Conservation (phyloP, 2,113 vertebrate genomes). For the Ancistrus triradiatus region DNA sequence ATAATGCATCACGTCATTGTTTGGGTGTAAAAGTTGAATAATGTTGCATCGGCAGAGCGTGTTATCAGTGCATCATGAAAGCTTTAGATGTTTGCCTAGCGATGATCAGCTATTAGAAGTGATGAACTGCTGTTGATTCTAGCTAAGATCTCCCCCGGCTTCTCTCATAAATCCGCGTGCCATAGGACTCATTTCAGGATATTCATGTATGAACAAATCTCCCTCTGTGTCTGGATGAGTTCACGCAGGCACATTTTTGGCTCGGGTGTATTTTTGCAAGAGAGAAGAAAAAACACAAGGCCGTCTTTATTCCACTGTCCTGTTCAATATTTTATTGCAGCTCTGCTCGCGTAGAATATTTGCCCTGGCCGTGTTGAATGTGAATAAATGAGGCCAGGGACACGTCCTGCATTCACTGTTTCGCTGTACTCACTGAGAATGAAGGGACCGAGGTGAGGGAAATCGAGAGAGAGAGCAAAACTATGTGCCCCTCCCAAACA, state of each 20-base stretch:
- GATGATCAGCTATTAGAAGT: conserved; percentile 18
- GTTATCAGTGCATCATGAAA: too few relatives aligned
- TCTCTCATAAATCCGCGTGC: conserved; percentile 6
- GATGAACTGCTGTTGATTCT: conserved; percentile 28
- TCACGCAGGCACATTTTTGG: conserved; percentile 28
- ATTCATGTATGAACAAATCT: conserved; percentile 36
- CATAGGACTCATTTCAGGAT: conserved; percentile 18
- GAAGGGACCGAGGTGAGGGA: not conserved
- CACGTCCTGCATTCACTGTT: conserved; percentile 24
- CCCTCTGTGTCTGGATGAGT: conserved; percentile 33
- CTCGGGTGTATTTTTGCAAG: conserved; percentile 19
- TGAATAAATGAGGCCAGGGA: conserved; percentile 35
- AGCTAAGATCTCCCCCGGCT: not conserved
- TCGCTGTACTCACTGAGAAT: conserved; percentile 5
- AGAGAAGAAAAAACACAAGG: conserved; percentile 39
- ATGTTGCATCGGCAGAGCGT: not conserved
- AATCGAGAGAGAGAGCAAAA: not conserved
- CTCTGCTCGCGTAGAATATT: conserved; percentile 57
- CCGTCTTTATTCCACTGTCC: conserved; percentile 60
- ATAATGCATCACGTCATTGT: not conserved
- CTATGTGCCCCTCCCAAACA: not conserved
- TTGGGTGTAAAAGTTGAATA: not conserved
- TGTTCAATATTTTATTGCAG: conserved; percentile 58
- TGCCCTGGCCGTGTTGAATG: conserved; percentile 35
- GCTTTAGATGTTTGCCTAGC: not conserved